Conservation (phyloP, 2,797 vertebrate species). For the Anomalospiza imberbis region DNA sequence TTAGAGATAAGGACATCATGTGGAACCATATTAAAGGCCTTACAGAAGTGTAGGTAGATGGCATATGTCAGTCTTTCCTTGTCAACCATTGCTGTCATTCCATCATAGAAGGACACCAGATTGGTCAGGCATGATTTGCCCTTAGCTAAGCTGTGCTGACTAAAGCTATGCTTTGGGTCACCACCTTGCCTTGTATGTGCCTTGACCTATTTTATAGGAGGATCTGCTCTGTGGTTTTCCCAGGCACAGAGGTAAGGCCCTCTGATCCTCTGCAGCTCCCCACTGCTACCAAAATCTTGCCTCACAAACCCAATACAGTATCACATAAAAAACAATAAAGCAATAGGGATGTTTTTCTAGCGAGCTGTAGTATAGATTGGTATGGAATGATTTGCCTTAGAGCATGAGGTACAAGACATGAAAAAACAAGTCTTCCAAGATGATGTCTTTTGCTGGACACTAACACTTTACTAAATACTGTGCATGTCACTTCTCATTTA, state of each 20-base stretch:
- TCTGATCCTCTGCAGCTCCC: neutral
- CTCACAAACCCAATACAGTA: neutral
- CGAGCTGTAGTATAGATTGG: neutral
- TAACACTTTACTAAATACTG: neutral
- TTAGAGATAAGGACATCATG: neutral
- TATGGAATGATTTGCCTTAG: neutral
- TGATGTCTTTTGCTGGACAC: neutral
- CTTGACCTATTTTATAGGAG: neutral
- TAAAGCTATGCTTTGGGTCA: neutral
- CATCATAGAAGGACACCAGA: neutral
- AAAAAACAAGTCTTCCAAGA: neutral
- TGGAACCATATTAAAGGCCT: neutral
- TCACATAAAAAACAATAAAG: neutral
- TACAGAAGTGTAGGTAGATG: neutral
- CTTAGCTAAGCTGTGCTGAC: neutral
- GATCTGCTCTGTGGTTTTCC: neutral
- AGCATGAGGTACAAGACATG: neutral
- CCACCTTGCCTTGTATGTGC: neutral
- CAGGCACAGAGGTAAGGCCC: neutral
- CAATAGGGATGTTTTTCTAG: neutral
- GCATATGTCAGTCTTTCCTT: neutral
- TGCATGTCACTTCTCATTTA: neutral
- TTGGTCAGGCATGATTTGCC: neutral
- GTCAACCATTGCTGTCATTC: accelerated
- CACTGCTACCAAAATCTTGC: neutral